phyloP scores from a whole-genome alignment of 2,888 invertebrate genomes.

The Cantharis flavilabris region DNA sequence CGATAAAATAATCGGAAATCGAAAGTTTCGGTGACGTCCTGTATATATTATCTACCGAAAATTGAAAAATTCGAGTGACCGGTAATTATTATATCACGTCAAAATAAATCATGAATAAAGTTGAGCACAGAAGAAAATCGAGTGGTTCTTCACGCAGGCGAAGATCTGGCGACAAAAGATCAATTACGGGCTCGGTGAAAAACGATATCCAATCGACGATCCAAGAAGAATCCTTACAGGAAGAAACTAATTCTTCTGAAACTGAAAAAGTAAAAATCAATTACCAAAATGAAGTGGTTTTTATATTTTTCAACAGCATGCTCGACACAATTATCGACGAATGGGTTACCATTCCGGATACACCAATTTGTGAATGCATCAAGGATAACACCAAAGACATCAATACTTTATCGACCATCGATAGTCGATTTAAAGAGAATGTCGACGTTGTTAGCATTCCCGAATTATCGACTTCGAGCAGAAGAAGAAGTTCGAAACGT shows the following conservation, averaged over 20 bases:
- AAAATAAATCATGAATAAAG: neutral
- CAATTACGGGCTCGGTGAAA: neutral
- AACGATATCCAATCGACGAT: neutral
- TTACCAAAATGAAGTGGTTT: slow-evolving; percentile 38
- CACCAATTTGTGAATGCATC: slow-evolving; percentile 1
- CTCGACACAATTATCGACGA: slow-evolving; percentile 35
- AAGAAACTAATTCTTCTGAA: neutral
- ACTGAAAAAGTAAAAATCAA: slow-evolving; percentile 22
- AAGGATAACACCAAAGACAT: neutral
- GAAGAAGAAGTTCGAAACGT: neutral
- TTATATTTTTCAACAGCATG: slow-evolving; percentile 39
- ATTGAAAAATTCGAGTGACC: neutral
- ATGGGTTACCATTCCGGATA: slow-evolving; percentile 14
- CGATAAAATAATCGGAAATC: neutral
- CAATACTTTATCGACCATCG: neutral
- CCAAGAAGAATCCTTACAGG: neutral
- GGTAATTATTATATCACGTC: neutral
- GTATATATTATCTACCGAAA: neutral
- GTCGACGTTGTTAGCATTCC: slow-evolving; percentile 23
- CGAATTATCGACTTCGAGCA: neutral
- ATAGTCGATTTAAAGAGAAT: slow-evolving; percentile 33
- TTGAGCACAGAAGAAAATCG: neutral
- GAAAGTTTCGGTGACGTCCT: neutral
- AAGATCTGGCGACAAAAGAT: neutral
- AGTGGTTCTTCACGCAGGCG: neutral